These are phyloP conservation scores for Octopus sinensis DNA, from an alignment of 1,140 invertebrate species.

Conservation along the genomic window DNA sequence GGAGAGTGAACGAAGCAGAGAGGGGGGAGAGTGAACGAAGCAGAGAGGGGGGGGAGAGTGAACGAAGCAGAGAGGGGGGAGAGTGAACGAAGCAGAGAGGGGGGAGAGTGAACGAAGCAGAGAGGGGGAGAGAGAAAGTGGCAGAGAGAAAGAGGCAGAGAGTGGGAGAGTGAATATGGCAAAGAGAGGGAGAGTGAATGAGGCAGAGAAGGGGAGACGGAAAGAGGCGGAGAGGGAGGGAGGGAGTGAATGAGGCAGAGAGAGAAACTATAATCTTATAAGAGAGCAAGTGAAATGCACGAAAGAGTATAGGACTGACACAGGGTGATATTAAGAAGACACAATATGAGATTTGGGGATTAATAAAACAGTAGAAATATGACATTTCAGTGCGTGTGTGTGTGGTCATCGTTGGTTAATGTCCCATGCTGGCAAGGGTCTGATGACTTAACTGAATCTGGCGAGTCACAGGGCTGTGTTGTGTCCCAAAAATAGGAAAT, in stretches of 20 bases:
- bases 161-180: neutral
- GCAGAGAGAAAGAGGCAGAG: neutral
- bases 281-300: no score
- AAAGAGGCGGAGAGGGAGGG: neutral
- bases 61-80: neutral
- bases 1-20: neutral
- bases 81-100: neutral
- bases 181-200: neutral
- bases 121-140: neutral
- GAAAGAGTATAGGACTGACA: no score
- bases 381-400: no score
- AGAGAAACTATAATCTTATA: neutral
- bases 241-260: neutral
- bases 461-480: no score
- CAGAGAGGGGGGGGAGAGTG: neutral
- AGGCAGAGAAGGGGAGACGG: neutral
- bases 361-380: no score
- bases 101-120: neutral
- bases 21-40: neutral
- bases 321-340: no score
- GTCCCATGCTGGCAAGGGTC: no score
- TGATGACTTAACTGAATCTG: no score
- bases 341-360: no score
- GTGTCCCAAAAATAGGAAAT: no score
- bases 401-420: no score